Base-by-base conservation (phyloP, 2,888 invertebrate genomes). In the Drosophila dives region DNA sequence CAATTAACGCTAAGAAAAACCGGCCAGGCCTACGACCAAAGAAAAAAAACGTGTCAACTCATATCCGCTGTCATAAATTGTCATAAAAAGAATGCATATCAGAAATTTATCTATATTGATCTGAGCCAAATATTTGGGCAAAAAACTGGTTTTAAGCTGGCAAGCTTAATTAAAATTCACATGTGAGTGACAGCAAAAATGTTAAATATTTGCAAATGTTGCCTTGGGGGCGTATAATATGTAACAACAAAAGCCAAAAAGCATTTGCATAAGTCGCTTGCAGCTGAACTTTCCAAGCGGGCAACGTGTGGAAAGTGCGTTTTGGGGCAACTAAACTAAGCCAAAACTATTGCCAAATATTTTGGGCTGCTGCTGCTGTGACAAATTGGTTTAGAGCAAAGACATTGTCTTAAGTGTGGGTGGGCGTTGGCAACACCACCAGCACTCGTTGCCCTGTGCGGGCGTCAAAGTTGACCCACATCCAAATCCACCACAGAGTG, bases 401-500 rank as follows among this genome's bases (percentile, higher is more conserved):
- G 51, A 53, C 64, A 54, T 61, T 62, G 61, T 29, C 60, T 49
- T 36, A 58, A 40, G 53, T 69, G 59, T 64, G 69, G 72, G 78
- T 64, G 64, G 61, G 40, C 70, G 72, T 72, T 66, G 53, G 45
- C 23, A 45, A 45, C 45, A 26, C 45, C 70, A 36, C 50, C 55
- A 33, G 50, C 55, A 60, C 29, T 49, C 63, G n/a, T 50, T 63
- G 67, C 62, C 50, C 36, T 81, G 90, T 77, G 90, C 73, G 86
- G 86, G 90, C 86, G 86, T 86, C 71, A 69, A 60, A 59, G 80
- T 78, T 87, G 86, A 90, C 86, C 86, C 89, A 87, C 86, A 90
- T 86, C 77, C 75, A 55, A 73, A 67, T 56, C 61, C 56, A 58
- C 32, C 56, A 61, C 29, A 71, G 72, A 65, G 78, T 77, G 51